Percentiles rank a stretch among this genome's conserved stretches.
Conservation (phyloP, 2,888 invertebrate genomes). For the Loripinus fragilis region DNA sequence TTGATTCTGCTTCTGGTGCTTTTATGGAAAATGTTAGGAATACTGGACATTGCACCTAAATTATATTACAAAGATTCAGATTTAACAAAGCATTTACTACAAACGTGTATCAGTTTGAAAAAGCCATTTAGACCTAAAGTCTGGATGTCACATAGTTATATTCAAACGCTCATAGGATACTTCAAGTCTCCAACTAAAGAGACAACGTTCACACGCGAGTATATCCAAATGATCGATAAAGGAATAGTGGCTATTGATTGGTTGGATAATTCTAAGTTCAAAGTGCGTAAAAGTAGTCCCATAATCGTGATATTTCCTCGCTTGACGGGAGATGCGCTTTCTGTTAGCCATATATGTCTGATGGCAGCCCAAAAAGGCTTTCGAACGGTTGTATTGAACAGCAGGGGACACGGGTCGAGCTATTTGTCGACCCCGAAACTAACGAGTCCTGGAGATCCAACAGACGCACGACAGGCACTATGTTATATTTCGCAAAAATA, state of each 20-base stretch:
- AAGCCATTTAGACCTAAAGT: slow-evolving; percentile 69
- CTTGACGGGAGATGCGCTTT: slow-evolving; percentile 71
- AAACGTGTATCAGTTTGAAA: slow-evolving; percentile 66
- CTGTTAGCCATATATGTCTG: slow-evolving; percentile 62
- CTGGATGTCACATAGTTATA: slow-evolving; percentile 68
- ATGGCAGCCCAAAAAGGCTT: slow-evolving; percentile 67
- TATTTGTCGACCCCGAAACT: slow-evolving; percentile 76
- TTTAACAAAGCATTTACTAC: slow-evolving; percentile 72
- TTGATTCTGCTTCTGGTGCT: not conserved
- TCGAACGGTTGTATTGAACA: slow-evolving; percentile 77
- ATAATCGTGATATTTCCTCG: slow-evolving; percentile 75
- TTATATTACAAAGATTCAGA: slow-evolving; percentile 76
- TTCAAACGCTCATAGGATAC: slow-evolving; percentile 74
- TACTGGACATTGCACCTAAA: slow-evolving; percentile 53
- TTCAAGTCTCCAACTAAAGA: slow-evolving; percentile 42
- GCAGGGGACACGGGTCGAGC: slow-evolving; percentile 77
- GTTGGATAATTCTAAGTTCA: slow-evolving; percentile 59
- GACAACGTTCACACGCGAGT: slow-evolving; percentile 74
- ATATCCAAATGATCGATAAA: slow-evolving; percentile 77
- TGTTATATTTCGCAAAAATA: slow-evolving; percentile 72
- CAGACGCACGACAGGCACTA: slow-evolving; percentile 75
- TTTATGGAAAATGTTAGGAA: not conserved
- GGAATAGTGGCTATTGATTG: slow-evolving; percentile 80
- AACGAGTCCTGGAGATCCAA: slow-evolving; percentile 76
- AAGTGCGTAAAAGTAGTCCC: slow-evolving; percentile 60